phyloP scores from a whole-genome alignment of 2,113 vertebrate species.

The Scartelaos histophorus region DNA sequence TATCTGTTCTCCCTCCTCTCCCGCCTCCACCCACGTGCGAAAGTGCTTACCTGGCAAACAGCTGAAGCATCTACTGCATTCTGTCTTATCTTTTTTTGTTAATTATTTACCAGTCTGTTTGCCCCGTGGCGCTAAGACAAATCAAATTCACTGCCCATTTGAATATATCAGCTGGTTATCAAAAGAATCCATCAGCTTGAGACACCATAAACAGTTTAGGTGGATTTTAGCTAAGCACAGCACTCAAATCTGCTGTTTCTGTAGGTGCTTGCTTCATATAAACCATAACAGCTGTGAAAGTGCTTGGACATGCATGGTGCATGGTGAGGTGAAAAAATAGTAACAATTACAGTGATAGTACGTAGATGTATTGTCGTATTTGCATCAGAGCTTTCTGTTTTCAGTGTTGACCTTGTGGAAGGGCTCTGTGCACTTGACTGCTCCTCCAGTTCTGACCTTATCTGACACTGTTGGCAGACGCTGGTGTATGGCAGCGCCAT shows the following conservation, averaged over 20 bases:
- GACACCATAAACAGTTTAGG: conserved; percentile 46
- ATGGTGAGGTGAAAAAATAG: conserved; percentile 54
- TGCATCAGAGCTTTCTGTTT: conserved; percentile 27
- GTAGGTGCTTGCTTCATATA: conserved; percentile 32
- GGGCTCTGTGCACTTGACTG: conserved; percentile 50
- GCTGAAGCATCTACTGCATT: conserved; percentile 22
- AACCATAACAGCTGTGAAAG: conserved; percentile 53
- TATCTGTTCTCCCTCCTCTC: conserved; percentile 53
- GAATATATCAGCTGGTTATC: conserved; percentile 58
- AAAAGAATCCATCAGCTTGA: conserved; percentile 29
- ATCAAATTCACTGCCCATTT: conserved; percentile 43
- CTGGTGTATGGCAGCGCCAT: conserved; percentile 66
- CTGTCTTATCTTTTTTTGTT: conserved; percentile 66
- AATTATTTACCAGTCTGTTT: conserved; percentile 69
- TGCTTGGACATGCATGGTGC: conserved; percentile 31
- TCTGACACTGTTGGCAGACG: conserved; percentile 57
- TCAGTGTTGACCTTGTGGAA: conserved; percentile 59
- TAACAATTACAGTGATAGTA: conserved; percentile 48
- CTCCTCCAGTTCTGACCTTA: conserved; percentile 53
- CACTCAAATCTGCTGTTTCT: conserved; percentile 12
- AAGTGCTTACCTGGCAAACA: conserved; percentile 70
- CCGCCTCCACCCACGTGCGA: conserved; percentile 50
- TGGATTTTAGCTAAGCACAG: conserved; percentile 16
- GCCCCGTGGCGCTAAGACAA: conserved; percentile 53
- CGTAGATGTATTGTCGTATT: conserved; percentile 46